Base-by-base conservation (phyloP, 2,888 invertebrate genomes). In the Agrochola circellaris region DNA sequence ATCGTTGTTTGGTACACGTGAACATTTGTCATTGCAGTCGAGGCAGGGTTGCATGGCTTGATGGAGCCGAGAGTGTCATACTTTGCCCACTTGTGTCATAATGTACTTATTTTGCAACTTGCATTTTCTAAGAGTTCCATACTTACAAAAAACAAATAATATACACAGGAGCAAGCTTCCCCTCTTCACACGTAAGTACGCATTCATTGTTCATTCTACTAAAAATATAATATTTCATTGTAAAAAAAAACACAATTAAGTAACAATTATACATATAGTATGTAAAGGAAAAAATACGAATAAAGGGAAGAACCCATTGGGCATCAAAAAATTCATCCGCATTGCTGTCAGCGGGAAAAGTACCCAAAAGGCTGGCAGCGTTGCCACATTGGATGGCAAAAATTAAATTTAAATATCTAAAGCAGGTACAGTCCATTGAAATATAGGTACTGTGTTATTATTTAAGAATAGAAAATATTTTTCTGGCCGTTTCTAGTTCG, bases 391-490 rank as follows among this genome's bases (percentile, higher is more conserved):
- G 38, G 38, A 38, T 38, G 7, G 7, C 38, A 34, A 20, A 61
- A 11, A 61, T 20, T 61, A 6, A 30, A 17, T 61, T 30, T 30
- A 1, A 30, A 20, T 60, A 60, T 60, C 20, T 20, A 26, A 17
- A 26, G 9, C 20, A 61, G 1, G 3, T 23, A 34, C 23, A 6
- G 11, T 62, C 23, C 20, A 66, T 66, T 26, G 4, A 48, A 48
- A 23, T 48, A 26, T 26, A 20, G 42, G 7, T 30, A 48, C 13
- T 8, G 23, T 62, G 30, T 30, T 67, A 23, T 30, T 23, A 30
- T 48, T 79, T 79, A 34, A 34, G 3, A 26, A 30, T 30, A 26
- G 20, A 62, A 69, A 61, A 26, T 26, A 23, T 30, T 48, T n/a
- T n/a, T 48, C 34, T 45, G 42, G 2, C 34, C 15, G 1, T 54